These are phyloP conservation scores for Phylloscopus collybita DNA, from an alignment of 2,797 vertebrate species.

Conservation along the genomic window DNA sequence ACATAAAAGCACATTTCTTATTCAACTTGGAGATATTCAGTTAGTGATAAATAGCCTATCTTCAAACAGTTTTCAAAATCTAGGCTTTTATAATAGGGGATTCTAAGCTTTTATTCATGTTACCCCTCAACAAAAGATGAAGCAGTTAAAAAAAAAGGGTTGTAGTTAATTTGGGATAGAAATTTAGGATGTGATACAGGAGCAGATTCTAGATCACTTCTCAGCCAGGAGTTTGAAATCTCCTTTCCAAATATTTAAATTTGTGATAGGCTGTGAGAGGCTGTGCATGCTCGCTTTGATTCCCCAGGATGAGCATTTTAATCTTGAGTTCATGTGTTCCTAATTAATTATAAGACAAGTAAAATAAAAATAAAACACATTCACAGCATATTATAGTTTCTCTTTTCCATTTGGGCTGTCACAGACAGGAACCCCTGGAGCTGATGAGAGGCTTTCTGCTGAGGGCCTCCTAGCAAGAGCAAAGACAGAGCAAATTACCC, in stretches of 20 bases:
- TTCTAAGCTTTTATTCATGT: neutral
- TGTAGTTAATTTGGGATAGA: neutral
- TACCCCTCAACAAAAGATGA: neutral
- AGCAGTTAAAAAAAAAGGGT: neutral
- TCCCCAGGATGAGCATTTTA: slow-evolving; percentile 1
- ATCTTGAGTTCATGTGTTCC: neutral
- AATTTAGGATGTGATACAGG: neutral
- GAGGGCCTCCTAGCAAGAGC: slow-evolving; percentile 35
- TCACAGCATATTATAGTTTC: neutral
- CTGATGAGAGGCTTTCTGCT: slow-evolving; percentile 42
- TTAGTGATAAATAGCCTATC: neutral
- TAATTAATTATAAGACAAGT: slow-evolving; percentile 18
- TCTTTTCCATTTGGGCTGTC: slow-evolving; percentile 33
- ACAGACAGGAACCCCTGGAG: neutral
- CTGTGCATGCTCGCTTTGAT: neutral
- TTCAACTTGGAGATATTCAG: neutral
- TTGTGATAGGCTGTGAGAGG: neutral
- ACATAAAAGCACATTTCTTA: neutral
- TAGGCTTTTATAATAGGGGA: neutral
- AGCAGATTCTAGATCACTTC: neutral
- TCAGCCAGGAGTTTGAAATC: neutral
- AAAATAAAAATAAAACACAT: slow-evolving; percentile 27
- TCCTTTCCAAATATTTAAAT: neutral
- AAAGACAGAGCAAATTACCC: slow-evolving; percentile 47
- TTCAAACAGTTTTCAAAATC: neutral